These are phyloP conservation scores for Pagetopsis macropterus DNA, from an alignment of 2,797 vertebrate genomes.

Conservation along the genomic window DNA sequence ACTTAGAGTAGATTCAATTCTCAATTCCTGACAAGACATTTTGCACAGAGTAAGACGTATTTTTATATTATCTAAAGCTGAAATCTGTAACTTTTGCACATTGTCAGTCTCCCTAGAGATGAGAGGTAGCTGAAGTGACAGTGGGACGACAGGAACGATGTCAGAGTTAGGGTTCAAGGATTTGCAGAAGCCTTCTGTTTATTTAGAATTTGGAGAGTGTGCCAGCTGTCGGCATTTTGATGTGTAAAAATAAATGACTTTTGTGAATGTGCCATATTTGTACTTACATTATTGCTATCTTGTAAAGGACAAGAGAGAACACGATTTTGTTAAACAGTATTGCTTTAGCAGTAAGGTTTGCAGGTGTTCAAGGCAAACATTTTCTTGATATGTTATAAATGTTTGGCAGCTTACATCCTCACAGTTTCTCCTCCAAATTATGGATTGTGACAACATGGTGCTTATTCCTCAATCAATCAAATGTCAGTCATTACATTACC, in stretches of 20 bases:
- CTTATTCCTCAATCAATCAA: neutral
- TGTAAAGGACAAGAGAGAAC: slow-evolving; percentile 20
- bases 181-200: slow-evolving; percentile 22
- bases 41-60: slow-evolving; percentile 5
- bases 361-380: neutral
- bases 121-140: slow-evolving; percentile 34
- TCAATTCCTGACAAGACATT: slow-evolving; percentile 16
- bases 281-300: slow-evolving; percentile 9
- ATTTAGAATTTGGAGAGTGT: slow-evolving; percentile 27
- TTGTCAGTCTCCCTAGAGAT: slow-evolving; percentile 34
- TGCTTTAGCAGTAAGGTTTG: neutral
- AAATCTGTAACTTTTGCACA: slow-evolving; percentile 34
- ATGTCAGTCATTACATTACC: too few species aligned
- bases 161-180: slow-evolving; percentile 9
- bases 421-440: neutral
- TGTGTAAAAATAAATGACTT: slow-evolving; percentile 19
- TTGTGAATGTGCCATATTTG: slow-evolving; percentile 20
- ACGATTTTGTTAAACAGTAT: too few species aligned
- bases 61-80: slow-evolving; percentile 25
- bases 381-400: neutral
- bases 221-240: slow-evolving; percentile 18
- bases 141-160: slow-evolving; percentile 4
- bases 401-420: neutral
- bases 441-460: neutral
- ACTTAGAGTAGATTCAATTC: slow-evolving; percentile 6